Evolutionary conservation across 2,797 vertebrate genomes (phyloP), one percentile per base, ranked within the genome.

Genomic region (Diplodus puntazzo): DNA sequence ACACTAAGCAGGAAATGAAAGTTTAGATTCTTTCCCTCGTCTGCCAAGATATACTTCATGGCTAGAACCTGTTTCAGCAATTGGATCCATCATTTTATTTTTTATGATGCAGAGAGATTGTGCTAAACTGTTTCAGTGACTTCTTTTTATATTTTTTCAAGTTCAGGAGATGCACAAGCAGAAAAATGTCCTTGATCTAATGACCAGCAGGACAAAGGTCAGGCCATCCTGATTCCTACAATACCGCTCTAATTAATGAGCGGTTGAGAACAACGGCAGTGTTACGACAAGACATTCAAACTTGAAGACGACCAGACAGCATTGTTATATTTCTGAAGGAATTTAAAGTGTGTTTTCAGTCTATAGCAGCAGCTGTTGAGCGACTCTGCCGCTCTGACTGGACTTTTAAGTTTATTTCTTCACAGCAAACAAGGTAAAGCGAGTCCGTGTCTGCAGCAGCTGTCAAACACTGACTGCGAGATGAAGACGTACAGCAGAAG

Each of bases 1-100:
- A 85, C 87, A 79, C 80, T 75, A 83, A 80, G 77, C 88, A 92
- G 88, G 89, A 92, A 91, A 91, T 90, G 59, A 89, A 87, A 71
- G 80, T 87, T 88, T 77, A 69, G 63, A 86, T 80, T 82, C 57
- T 57, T 75, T 55, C 77, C 71, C 79, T 89, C 60, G 80, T 80
- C 73, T 83, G 69, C 69, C 21, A 53, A 42, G 77, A 82, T 53
- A 43, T 42, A 66, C 77, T 82, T 88, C 43, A 69, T 81, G 72
- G 63, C 73, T 81, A 62, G 83, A 80, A 81, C 34, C 66, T 68
- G 49, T 76, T 83, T 72, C 58, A 80, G 67, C 69, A 49, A 58
- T 48, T 73, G 72, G 70, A 85, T 61, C 62, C 59, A 79, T 85
- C 71, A 54, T 81, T 79, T 69, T 79, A 54, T 69, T 80, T 77